These are phyloP conservation scores for Micronycteris hirsuta DNA, from an alignment of 2,113 vertebrate genomes.

Conservation along the genomic window DNA sequence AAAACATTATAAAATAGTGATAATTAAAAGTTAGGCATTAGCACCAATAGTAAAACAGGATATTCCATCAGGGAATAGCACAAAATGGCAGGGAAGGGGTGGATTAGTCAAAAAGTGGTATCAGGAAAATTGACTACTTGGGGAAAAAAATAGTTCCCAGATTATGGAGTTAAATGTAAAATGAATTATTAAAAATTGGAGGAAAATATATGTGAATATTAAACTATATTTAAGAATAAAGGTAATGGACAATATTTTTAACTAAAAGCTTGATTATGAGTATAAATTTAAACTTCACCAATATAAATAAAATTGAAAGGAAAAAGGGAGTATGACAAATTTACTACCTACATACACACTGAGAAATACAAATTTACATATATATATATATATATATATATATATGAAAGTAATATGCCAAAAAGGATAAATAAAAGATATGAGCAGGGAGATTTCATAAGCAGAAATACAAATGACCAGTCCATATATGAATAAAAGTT, in stretches of 20 bases:
- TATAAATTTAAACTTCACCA: neutral
- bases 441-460: neutral
- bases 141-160: neutral
- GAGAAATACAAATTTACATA: neutral
- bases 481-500: neutral
- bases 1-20: neutral
- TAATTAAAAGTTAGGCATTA: neutral
- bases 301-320: neutral
- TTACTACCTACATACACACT: neutral
- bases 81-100: neutral
- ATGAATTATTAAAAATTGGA: neutral
- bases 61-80: neutral
- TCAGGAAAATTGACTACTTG: neutral
- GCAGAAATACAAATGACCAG: neutral
- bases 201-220: neutral
- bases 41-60: neutral
- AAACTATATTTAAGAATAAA: neutral
- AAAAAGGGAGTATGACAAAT: neutral
- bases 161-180: neutral
- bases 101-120: neutral
- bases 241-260: neutral
- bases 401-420: neutral
- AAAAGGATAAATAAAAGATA: neutral
- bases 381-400: neutral
- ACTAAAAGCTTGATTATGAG: neutral